phyloP scores from a whole-genome alignment of 2,888 invertebrate genomes.

The Nycteola revayana region DNA sequence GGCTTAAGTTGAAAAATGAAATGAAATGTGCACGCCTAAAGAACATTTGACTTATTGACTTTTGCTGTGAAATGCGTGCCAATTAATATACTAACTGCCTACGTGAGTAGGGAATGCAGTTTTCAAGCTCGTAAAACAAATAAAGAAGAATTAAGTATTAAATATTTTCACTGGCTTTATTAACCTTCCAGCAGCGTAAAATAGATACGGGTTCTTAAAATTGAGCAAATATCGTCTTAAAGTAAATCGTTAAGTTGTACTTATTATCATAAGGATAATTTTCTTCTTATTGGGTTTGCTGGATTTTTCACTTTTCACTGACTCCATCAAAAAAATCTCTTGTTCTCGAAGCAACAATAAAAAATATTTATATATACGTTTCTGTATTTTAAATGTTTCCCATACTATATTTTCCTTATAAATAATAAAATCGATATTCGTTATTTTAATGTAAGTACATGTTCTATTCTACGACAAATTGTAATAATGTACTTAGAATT shows the following conservation, averaged over 20 bases:
- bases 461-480: constrained; percentile 80
- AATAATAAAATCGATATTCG: constrained; percentile 75
- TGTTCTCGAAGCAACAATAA: constrained; percentile 33
- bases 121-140: constrained; percentile 7
- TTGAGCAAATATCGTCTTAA: constrained; percentile 76
- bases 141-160: constrained; percentile 1
- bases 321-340: constrained; percentile 27
- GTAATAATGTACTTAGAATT: constrained; percentile 39
- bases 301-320: constrained; percentile 25
- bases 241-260: constrained; percentile 67
- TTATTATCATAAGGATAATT: constrained; percentile 65
- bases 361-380: constrained; percentile 35
- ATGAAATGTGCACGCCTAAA: too few species aligned
- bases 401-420: constrained; percentile 53
- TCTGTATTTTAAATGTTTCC: constrained; percentile 40
- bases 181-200: constrained; percentile 17
- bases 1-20: too few species aligned
- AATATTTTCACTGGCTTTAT: constrained; percentile 7
- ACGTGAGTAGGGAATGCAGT: too few species aligned
- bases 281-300: constrained; percentile 38
- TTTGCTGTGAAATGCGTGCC: too few species aligned
- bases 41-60: too few species aligned
- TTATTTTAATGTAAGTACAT: constrained; percentile 69
- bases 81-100: too few species aligned
- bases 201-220: constrained; percentile 49